Percentiles rank a stretch among this genome's conserved stretches.
Evolutionary conservation across 2,797 vertebrate genomes (phyloP).

Genomic region (Galago senegalensis): DNA sequence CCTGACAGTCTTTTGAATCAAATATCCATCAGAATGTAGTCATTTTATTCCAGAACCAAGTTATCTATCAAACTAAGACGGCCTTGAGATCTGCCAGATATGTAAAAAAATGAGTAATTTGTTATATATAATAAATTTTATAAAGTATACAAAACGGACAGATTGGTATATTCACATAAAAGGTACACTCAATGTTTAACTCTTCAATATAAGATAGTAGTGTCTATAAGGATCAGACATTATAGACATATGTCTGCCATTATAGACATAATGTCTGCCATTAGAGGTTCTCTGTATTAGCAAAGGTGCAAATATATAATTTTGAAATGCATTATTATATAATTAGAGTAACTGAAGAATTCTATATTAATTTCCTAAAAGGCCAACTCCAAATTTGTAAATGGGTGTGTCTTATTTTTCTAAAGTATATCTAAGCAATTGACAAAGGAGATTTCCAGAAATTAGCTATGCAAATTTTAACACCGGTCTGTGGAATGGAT

Average conservation of each 20-base stretch:
- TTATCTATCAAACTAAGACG: background rate
- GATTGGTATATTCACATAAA: background rate
- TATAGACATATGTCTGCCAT: too few species aligned
- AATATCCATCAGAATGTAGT: background rate
- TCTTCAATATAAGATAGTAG: background rate
- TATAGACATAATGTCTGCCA: background rate
- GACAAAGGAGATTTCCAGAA: slow-evolving; percentile 87
- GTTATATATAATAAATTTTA: background rate
- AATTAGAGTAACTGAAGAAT: background rate
- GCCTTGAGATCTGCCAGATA: background rate
- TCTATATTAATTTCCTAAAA: slow-evolving; percentile 69
- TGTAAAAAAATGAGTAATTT: slow-evolving; percentile 1
- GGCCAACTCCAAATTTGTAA: slow-evolving; percentile 76
- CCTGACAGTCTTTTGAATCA: slow-evolving; percentile 1
- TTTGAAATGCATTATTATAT: slow-evolving; percentile 2
- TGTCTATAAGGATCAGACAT: background rate
- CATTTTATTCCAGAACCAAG: slow-evolving; percentile 31
- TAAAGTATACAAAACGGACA: background rate
- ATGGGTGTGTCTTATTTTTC: slow-evolving; percentile 80
- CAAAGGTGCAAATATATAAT: background rate
- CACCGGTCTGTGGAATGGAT: slow-evolving; percentile 84
- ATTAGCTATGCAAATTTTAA: slow-evolving; percentile 88
- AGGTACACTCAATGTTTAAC: background rate
- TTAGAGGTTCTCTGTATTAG: slow-evolving; percentile 16
- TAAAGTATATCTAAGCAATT: slow-evolving; percentile 81